phyloP scores from a whole-genome alignment of 2,888 invertebrate genomes.

The Ischnus inquisitorius region DNA sequence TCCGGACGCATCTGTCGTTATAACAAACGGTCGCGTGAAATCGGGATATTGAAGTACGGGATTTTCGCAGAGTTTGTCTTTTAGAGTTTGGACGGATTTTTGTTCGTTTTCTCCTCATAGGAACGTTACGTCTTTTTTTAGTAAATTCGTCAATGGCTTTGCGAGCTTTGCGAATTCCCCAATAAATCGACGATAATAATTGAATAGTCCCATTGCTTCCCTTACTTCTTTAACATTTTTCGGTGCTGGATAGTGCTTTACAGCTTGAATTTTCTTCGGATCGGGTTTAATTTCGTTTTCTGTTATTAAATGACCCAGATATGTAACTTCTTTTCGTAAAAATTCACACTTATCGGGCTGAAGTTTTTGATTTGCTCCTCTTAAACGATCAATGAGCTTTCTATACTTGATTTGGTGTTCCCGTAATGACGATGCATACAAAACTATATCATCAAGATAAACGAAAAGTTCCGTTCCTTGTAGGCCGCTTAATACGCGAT shows the following conservation, averaged over 20 bases:
- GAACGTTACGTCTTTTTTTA: background rate
- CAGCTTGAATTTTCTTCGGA: no score
- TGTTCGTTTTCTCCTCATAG: background rate
- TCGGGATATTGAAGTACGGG: background rate
- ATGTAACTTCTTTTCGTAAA: constrained; percentile 50
- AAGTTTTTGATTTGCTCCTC: background rate
- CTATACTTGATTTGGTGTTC: background rate
- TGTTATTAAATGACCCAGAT: no score
- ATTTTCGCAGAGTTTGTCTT: background rate
- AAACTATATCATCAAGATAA: constrained; percentile 5
- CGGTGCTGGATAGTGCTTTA: no score
- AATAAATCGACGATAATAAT: background rate
- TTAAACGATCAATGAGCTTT: background rate
- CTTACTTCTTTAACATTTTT: no score
- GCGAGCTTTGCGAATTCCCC: background rate
- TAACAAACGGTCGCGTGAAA: no score
- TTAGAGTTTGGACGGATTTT: background rate
- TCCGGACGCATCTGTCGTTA: no score
- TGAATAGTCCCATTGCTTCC: background rate
- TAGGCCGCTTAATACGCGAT: no score
- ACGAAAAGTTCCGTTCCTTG: no score
- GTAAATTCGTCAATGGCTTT: background rate
- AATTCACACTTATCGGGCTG: constrained; percentile 13
- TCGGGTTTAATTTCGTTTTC: no score
- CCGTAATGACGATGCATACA: background rate